These are phyloP conservation scores for Centruroides sculpturatus DNA, from an alignment of 1,140 invertebrate species.

Conservation along the genomic window DNA sequence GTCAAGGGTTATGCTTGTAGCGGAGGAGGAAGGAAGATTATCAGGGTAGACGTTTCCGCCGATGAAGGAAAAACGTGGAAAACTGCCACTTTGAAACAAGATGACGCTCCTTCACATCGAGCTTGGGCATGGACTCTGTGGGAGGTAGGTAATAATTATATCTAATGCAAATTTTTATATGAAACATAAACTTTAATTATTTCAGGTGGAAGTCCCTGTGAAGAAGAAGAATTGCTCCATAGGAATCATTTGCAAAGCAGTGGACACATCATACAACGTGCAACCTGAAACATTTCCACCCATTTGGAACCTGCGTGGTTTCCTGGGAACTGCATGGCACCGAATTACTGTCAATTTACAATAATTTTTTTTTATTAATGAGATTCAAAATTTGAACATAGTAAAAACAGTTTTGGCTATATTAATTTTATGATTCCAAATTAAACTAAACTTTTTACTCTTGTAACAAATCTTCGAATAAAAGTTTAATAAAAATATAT, in stretches of 20 bases:
- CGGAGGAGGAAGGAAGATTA: constrained; percentile 76
- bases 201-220: constrained; percentile 15
- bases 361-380: constrained; percentile 10
- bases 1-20: constrained; percentile 91
- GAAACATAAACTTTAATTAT: too few relatives aligned
- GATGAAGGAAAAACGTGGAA: constrained; percentile 78
- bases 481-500: too few relatives aligned
- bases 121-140: constrained; percentile 91
- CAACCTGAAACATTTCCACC: constrained; percentile 83
- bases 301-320: constrained; percentile 97
- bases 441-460: too few relatives aligned
- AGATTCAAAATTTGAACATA: too few relatives aligned
- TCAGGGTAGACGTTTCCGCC: constrained; percentile 68
- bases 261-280: constrained; percentile 90
- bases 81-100: constrained; percentile 43
- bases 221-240: constrained; percentile 35
- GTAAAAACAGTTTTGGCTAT: too few relatives aligned
- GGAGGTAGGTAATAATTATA: constrained; percentile 34
- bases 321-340: constrained; percentile 91
- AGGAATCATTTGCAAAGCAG: constrained; percentile 88
- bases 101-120: constrained; percentile 24
- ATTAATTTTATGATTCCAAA: too few relatives aligned
- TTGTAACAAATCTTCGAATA: too few relatives aligned
- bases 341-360: constrained; percentile 47
- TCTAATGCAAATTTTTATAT: too few relatives aligned